A percentile compares a stretch with the other conserved stretches of the same genome.
phyloP scores from a whole-genome alignment of 2,113 vertebrate species.

The Paedocypris sp. region DNA sequence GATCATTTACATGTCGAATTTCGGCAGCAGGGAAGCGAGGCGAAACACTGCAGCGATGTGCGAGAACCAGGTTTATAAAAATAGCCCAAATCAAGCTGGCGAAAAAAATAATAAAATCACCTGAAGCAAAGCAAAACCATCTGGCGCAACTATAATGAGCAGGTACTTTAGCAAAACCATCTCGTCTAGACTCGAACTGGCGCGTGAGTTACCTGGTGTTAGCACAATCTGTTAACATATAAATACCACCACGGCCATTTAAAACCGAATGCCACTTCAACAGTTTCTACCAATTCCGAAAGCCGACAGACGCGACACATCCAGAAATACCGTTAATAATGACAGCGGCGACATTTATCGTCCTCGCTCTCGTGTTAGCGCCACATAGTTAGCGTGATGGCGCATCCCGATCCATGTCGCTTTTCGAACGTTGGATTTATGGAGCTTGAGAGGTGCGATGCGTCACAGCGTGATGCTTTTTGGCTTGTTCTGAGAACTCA shows the following conservation, averaged over 20 bases:
- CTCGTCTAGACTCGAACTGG: no score
- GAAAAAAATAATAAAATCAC: neutral
- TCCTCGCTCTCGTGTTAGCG: neutral
- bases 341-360: constrained; percentile 2
- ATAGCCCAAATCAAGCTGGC: no score
- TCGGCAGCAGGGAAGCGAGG: no score
- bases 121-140: neutral
- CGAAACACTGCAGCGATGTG: no score
- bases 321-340: constrained; percentile 19
- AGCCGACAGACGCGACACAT: constrained; percentile 9
- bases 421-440: constrained; percentile 32
- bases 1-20: no score
- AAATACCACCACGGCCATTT: constrained; percentile 3
- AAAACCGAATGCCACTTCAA: constrained; percentile 17
- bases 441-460: constrained; percentile 18
- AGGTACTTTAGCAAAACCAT: neutral
- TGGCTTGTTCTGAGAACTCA: constrained; percentile 28
- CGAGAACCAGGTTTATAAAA: no score
- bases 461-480: constrained; percentile 29
- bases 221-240: constrained; percentile 13
- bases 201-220: constrained; percentile 4
- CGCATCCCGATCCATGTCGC: constrained; percentile 4
- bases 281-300: constrained; percentile 10
- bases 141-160: neutral
- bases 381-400: constrained; percentile 6